Base-by-base conservation (phyloP, 2,113 vertebrate genomes). In the Scolopax mira region DNA sequence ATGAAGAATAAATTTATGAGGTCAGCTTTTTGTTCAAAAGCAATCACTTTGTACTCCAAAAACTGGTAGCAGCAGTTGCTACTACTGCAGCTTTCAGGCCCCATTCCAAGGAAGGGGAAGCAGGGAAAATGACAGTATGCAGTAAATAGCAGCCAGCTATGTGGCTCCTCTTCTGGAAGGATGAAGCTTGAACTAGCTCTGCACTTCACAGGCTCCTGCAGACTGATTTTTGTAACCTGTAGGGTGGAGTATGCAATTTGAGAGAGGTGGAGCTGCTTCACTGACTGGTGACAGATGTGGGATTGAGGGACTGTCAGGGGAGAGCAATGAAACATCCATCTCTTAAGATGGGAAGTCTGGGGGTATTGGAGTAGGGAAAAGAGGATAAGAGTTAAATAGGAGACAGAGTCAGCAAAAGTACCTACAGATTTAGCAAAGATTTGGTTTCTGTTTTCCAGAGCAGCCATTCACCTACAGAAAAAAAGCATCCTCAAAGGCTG, bases 391-490 rank as follows among this genome's bases (percentile, higher is more conserved):
- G 37, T 75, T 87, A 92, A 92, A 72, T 35, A 33, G 28, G 57
- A 87, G 65, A 79, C 65, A 55, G 74, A 89, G 93, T 90, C 91
- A 80, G 91, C 31, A 71, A 41, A 89, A 89, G 27, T 41, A n/a
- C 57, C 65, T 85, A 25, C 41, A 71, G 65, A 75, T 85, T 91
- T 91, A 91, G 86, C 2, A 27, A 86, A 61, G 37, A 42, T 65
- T 89, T 91, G 81, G 49, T 31, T 82, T 91, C 84, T 88, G 62
- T 73, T 93, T 95, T 62, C 66, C 31, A 75, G 58, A 93, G 48
- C 78, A 82, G 37, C 31, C 49, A 25, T 69, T 79, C 52, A 48
- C 35, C 52, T 79, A 25, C 31, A 74, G 77, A 30, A 39, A 58
- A 81, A 81, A 78, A 27, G 31, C 31, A 61, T 48, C 39, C 42